phyloP scores from a whole-genome alignment of 2,797 vertebrate genomes.

The Alfaro cultratus region DNA sequence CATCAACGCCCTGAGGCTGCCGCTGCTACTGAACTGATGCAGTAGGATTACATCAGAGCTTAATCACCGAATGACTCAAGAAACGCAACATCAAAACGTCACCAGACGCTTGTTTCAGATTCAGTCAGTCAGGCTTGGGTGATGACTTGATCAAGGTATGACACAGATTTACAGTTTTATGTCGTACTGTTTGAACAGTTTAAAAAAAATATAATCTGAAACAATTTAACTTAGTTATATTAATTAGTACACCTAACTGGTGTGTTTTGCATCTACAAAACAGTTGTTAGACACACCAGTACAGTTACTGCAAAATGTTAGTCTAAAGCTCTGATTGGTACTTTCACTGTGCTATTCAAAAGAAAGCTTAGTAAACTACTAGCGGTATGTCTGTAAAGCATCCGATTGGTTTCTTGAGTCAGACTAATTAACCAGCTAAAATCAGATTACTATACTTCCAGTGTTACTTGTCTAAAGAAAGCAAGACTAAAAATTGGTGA shows the following conservation, averaged over 20 bases:
- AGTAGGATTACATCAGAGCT: neutral
- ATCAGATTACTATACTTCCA: no score
- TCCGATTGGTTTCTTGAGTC: no score
- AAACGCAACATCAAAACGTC: neutral
- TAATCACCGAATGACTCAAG: conserved; percentile 1
- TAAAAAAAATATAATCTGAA: neutral
- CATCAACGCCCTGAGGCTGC: conserved; percentile 43
- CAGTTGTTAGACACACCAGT: no score
- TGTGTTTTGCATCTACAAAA: no score
- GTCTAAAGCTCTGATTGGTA: no score
- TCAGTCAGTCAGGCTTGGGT: neutral
- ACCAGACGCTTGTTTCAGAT: neutral
- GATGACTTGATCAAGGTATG: neutral
- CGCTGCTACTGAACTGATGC: conserved; percentile 11
- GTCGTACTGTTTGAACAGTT: neutral
- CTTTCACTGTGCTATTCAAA: neutral
- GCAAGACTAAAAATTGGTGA: no score
- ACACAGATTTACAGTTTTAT: neutral
- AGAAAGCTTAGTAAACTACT: neutral
- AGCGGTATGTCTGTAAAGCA: neutral
- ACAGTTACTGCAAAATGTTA: no score
- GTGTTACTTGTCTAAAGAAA: no score
- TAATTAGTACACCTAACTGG: no score
- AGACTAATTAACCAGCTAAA: no score
- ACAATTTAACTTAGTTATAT: no score